Percentiles rank a stretch among this genome's conserved stretches.
phyloP scores from a whole-genome alignment of 2,888 invertebrate genomes.

The Drosophila pseudotakahashii region DNA sequence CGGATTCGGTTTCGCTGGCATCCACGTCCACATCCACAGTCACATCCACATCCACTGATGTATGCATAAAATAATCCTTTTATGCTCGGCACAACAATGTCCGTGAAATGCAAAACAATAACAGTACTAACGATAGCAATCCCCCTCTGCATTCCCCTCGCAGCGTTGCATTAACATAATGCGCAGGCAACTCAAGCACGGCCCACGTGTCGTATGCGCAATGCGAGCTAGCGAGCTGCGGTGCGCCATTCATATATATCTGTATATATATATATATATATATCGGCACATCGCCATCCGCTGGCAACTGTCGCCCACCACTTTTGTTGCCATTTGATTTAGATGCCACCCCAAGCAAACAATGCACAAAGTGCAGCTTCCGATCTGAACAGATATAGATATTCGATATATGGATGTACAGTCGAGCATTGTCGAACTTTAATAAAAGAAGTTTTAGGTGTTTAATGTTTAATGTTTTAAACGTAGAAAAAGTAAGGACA shows the following conservation, averaged over 20 bases:
- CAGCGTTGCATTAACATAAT: constrained; percentile 72
- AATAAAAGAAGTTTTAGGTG: too few relatives aligned
- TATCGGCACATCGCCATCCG: constrained; percentile 24
- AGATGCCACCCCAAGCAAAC: constrained; percentile 34
- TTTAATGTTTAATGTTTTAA: too few relatives aligned
- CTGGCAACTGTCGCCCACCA: constrained; percentile 65
- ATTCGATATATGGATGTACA: neutral
- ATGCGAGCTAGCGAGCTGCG: too few relatives aligned
- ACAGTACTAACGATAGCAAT: constrained; percentile 65
- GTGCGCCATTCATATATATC: too few relatives aligned
- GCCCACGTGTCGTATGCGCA: constrained; percentile 69
- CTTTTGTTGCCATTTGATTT: constrained; percentile 55
- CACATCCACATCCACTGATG: constrained; percentile 59
- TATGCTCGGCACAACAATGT: constrained; percentile 80
- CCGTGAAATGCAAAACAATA: constrained; percentile 81
- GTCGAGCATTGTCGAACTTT: constrained; percentile 4
- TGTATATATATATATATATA: too few relatives aligned
- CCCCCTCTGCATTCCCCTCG: constrained; percentile 23
- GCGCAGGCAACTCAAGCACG: constrained; percentile 75
- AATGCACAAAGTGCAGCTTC: constrained; percentile 14
- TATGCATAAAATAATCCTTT: constrained; percentile 80
- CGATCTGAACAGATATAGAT: neutral
- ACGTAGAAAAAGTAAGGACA: too few relatives aligned
- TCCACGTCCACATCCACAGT: neutral
- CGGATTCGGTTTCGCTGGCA: constrained; percentile 5